Base-by-base conservation (phyloP, 2,888 invertebrate genomes). In the Ichneumoninae sp. region DNA sequence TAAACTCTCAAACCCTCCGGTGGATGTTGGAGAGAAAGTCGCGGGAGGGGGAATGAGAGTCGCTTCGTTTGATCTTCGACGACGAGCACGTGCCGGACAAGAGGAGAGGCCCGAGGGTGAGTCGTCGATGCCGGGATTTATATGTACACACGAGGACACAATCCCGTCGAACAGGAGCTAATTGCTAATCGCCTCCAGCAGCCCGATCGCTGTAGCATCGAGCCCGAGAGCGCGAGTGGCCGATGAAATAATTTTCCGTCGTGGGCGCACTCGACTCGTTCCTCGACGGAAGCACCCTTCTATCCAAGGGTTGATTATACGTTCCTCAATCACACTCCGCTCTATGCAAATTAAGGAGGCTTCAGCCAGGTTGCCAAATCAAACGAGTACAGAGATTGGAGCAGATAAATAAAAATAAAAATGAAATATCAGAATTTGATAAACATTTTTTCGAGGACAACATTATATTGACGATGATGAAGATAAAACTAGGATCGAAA, bases 181-280 rank as follows among this genome's bases (percentile, higher is more conserved):
- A 87, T 87, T 87, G 87, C 86, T 87, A 87, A 87, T 87, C 84
- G 86, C 84, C 86, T 83, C 78, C 66, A 82, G 86, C 86, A 78
- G 84, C 85, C 78, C 82, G 82, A 87, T 83, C 77, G 75, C 65
- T 4, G 74, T 76, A 65, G 47, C 77, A 80, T 86, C 85, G 68
- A 30, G 30, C 13, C 22, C 13, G 62, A 62, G 50, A 68, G 40
- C 44, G 50, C n/a, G 66, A 65, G 57, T 40, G 33, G 54, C 62
- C 71, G 84, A 87, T 84, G 83, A 84, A 86, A 87, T 86, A 81
- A 86, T 86, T 83, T 47, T 77, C 54, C 52, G 54, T 72, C 66
- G 75, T 52, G 40, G 26, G 65, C 52, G 70, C 44, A 78, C 72
- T 57, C 72, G 54, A 40, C 19, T 72, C 54, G 50, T 68, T 69